Base-by-base conservation (phyloP, 2,888 invertebrate genomes). In the Cryptosula pallasiana region DNA sequence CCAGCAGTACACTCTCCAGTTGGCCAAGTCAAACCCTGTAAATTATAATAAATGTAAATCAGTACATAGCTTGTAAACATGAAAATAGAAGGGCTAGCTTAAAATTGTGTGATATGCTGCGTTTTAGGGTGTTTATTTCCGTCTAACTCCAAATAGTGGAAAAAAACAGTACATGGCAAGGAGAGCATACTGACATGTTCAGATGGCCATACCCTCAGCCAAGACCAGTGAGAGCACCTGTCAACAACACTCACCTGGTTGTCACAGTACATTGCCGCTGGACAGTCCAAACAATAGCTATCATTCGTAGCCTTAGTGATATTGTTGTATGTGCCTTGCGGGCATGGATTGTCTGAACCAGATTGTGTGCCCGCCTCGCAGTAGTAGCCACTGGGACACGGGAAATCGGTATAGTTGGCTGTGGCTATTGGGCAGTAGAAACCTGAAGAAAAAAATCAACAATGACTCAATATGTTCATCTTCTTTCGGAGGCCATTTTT, bases 211-310 rank as follows among this genome's bases (percentile, higher is more conserved):
- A n/a, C n/a, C n/a, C n/a, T n/a, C n/a, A n/a, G n/a, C n/a, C n/a
- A n/a, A n/a, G n/a, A n/a, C n/a, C n/a, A n/a, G n/a, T n/a, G n/a
- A n/a, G n/a, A n/a, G n/a, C n/a, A 13, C 45, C 20, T 45, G 45
- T 45, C 45, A 13, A 20, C 45, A 13, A 13, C 45, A 45, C 20
- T 63, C n/a, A 63, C 63, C 32, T 63, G 63, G n/a, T 63, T 63
- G 35, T 76, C 78, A 75, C 82, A 83, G 74, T 80, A 82, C 34
- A 77, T 75, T 9, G 82, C 82, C 74, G 78, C 81, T 71, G 76
- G 76, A 55, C 78, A 79, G 5, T 78, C 76, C 69, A 71, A 69
- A 73, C 81, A 80, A 69, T 77, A 77, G 3, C 73, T 35, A 5
- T 57, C 32, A 1, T 73, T 73, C 25, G 72, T 73, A 34, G 74